These are phyloP conservation scores for Pantala flavescens DNA, from an alignment of 1,140 invertebrate species.

Conservation along the genomic window DNA sequence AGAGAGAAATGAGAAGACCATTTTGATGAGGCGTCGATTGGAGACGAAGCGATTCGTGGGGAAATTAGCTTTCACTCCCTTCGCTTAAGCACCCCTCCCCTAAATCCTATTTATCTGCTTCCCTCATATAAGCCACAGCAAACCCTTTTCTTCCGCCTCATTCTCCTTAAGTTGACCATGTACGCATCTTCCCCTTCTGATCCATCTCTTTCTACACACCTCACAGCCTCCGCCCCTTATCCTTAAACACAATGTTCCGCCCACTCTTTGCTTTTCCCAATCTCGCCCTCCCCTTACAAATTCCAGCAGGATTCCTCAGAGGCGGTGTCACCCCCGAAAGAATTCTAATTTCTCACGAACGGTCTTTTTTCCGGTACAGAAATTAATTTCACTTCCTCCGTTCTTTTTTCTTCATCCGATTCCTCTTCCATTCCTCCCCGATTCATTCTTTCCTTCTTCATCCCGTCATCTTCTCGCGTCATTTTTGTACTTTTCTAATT, in stretches of 20 bases:
- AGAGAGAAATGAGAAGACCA: too few species aligned
- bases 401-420: neutral
- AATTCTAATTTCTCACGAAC: neutral
- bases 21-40: too few species aligned
- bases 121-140: neutral
- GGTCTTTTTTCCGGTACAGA: neutral
- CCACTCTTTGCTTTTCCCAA: neutral
- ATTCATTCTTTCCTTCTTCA: neutral
- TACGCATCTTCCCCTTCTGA: neutral
- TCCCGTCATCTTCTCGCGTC: neutral
- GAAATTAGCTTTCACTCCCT: neutral
- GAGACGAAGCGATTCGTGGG: neutral
- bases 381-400: neutral
- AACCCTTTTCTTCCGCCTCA: neutral
- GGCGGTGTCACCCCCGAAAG: constrained; percentile 1
- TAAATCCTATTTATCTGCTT: constrained; percentile 3
- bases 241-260: neutral
- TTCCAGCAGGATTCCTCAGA: neutral
- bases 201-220: neutral
- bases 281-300: neutral
- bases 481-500: neutral
- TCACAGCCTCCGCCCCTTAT: neutral
- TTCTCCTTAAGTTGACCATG: constrained; percentile 5
- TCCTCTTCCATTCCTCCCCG: neutral
- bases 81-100: neutral